phyloP scores from a whole-genome alignment of 2,113 vertebrate genomes.

The Urocynchramus pylzowi region DNA sequence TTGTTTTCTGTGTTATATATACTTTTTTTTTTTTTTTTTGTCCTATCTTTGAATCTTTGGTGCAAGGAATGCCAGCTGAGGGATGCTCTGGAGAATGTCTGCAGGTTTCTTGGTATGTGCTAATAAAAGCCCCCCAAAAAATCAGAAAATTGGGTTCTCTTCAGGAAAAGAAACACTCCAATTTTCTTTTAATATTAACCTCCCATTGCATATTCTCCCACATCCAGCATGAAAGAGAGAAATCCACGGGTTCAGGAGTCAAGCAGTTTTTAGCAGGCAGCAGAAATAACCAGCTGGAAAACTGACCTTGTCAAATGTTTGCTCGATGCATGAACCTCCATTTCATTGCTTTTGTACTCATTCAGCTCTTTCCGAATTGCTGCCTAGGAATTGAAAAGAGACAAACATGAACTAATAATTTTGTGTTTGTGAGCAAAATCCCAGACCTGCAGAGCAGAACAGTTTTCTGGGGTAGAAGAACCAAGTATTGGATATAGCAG shows the following conservation, averaged over 20 bases:
- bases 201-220: not conserved
- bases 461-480: not conserved
- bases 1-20: not conserved
- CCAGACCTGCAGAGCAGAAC: not conserved
- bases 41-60: not conserved
- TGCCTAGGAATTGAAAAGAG: constrained; percentile 76
- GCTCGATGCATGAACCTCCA: constrained; percentile 97
- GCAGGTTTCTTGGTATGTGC: not conserved
- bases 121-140: not conserved
- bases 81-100: not conserved
- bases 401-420: not conserved
- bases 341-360: constrained; percentile 97
- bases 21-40: not conserved
- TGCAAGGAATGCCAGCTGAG: not conserved
- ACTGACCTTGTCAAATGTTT: constrained; percentile 95
- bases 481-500: not conserved
- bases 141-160: not conserved
- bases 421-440: not conserved
- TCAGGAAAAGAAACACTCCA: not conserved
- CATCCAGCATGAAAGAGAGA: not conserved
- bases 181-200: not conserved
- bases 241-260: not conserved
- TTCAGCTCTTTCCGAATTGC: constrained; percentile 98
- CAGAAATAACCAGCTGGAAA: not conserved
- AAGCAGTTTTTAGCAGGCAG: not conserved